Percentiles rank a stretch among this genome's conserved stretches.
Conservation (phyloP, 2,113 vertebrate genomes). For the Ramphastos sulfuratus region DNA sequence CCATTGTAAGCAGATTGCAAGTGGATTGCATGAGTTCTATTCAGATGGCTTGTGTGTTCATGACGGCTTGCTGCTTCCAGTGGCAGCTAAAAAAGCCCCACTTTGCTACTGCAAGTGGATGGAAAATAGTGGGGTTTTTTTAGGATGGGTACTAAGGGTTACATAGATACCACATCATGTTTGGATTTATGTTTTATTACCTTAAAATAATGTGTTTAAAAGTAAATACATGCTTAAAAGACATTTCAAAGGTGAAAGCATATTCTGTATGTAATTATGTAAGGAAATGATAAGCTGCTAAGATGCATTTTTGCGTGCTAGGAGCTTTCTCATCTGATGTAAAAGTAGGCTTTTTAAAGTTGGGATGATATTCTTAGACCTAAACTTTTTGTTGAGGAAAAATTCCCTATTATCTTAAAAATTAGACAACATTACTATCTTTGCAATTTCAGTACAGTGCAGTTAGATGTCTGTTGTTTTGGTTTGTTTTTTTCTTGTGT, state of each 20-base stretch:
- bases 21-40: not conserved
- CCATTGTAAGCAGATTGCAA: not conserved
- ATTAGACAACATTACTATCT: not conserved
- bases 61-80: not conserved
- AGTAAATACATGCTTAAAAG: not conserved
- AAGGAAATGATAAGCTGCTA: not conserved
- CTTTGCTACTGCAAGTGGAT: not conserved
- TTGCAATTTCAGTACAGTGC: not conserved
- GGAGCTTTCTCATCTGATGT: not conserved
- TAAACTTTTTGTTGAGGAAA: not conserved
- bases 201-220: not conserved
- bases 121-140: not conserved
- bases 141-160: not conserved
- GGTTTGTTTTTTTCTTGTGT: not conserved
- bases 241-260: not conserved
- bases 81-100: not conserved
- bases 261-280: not conserved
- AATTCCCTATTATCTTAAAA: not conserved
- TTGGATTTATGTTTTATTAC: not conserved
- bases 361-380: not conserved
- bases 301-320: not conserved
- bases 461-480: not conserved
- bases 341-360: not conserved
- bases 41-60: fast-evolving
- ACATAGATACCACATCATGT: not conserved